Base-by-base conservation (phyloP, 2,888 invertebrate genomes). In the Drosophila pseudotalamancana region DNA sequence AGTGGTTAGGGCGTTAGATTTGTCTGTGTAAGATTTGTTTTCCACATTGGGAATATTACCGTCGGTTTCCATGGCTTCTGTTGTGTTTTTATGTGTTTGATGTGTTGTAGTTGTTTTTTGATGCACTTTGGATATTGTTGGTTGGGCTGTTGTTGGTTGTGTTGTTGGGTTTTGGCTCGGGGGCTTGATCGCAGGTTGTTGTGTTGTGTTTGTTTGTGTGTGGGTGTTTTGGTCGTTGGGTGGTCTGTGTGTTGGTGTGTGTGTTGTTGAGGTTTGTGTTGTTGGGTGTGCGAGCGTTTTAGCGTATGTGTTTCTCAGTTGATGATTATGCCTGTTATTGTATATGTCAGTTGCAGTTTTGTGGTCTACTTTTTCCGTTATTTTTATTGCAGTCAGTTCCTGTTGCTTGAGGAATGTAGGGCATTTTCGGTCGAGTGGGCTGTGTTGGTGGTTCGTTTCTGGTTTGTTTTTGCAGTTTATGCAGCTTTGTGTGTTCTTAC, bases 301-400 rank as follows among this genome's bases (percentile, higher is more conserved):
- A 12, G 48, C 42, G 14, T 42, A 57, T 6, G 35, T 40, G 39
- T n/a, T 55, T n/a, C 35, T 35, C 1, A 43, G 6, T 11, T 62
- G 23, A 34, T 56, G 42, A 11, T 27, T 48, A 27, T 48, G 23
- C 1, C 46, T 12, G 14, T 14, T 32, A 14, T 32, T 4, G 8
- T 32, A 32, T 12, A 32, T 32, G 6, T 14, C 6, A 1, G 59
- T 16, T 31, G 50, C 49, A 1, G 61, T 51, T 55, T 60, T 55
- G 40, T 54, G 57, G 31, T 61, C 42, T 1, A 48, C 51, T 34
- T 51, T 63, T 34, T 57, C 34, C 1, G 55, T 50, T 5, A 21
- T 50, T 55, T 61, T 55, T 9, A 65, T 61, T 6, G 51, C 48
- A 0, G 45, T 50, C 19, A 54, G 8, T 54, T 56, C 37, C 34